A percentile compares a stretch with the other conserved stretches of the same genome.
Conservation (phyloP, 2,797 vertebrate species). For the Tenualosa thibaudeaui region DNA sequence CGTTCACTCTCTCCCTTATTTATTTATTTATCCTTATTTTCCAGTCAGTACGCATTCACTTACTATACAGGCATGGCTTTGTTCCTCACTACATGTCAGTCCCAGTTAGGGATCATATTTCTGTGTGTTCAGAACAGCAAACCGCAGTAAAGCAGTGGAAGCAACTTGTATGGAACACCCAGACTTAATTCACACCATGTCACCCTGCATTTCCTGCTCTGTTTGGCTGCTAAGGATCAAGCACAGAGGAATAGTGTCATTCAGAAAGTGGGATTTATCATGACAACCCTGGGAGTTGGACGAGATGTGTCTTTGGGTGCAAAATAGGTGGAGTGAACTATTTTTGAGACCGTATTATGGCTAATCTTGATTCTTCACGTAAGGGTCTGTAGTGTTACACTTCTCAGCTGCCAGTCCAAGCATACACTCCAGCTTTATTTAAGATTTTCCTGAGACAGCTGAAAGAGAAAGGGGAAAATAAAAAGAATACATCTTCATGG, state of each 20-base stretch:
- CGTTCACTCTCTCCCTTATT: constrained; percentile 8
- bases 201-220: constrained; percentile 27
- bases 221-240: constrained; percentile 23
- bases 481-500: constrained; percentile 39
- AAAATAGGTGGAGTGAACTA: constrained; percentile 25
- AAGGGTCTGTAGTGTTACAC: constrained; percentile 16
- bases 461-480: constrained; percentile 27
- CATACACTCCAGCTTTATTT: constrained; percentile 37
- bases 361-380: constrained; percentile 23
- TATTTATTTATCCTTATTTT: constrained; percentile 26
- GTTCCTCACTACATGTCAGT: constrained; percentile 36
- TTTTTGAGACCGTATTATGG: constrained; percentile 22
- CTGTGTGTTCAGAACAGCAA: constrained; percentile 27
- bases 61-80: constrained; percentile 38
- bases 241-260: constrained; percentile 3
- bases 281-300: constrained; percentile 28
- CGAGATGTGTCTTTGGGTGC: constrained; percentile 27
- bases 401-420: constrained; percentile 26
- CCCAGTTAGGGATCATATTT: constrained; percentile 40
- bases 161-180: constrained; percentile 15
- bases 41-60: constrained; percentile 26
- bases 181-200: constrained; percentile 38
- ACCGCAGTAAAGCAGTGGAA: constrained; percentile 8
- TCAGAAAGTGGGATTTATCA: background rate
- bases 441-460: constrained; percentile 27